Percentiles rank a stretch among this genome's conserved stretches.
These are phyloP conservation scores for Diorhabda carinulata DNA, from an alignment of 1,140 invertebrate species.

Conservation along the genomic window DNA sequence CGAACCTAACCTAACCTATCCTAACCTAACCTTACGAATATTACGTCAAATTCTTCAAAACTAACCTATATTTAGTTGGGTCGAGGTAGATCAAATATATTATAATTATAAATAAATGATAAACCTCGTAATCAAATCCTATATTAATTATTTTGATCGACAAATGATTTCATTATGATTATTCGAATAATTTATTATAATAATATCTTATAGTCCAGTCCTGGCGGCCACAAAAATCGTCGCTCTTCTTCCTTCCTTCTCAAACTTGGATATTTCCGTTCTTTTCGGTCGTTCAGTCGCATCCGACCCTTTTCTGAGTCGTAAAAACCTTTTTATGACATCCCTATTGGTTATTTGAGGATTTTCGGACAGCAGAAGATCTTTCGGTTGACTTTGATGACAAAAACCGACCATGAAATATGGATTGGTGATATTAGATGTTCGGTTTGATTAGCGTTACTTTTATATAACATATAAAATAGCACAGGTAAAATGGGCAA, in stretches of 20 bases:
- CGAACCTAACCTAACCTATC: no score
- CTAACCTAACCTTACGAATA: no score
- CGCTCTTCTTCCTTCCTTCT: conserved; percentile 11
- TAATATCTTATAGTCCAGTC: conserved; percentile 1
- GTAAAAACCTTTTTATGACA: conserved; percentile 17
- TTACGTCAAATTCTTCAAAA: no score
- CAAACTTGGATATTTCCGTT: conserved; percentile 18
- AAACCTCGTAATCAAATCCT: no score
- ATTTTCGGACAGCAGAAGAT: neutral
- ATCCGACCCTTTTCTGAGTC: conserved; percentile 5
- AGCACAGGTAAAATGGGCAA: no score
- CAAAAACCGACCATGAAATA: conserved; percentile 10
- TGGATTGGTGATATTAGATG: conserved; percentile 1
- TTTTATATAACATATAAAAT: neutral
- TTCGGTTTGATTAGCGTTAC: neutral
- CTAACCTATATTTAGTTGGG: no score
- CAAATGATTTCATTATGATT: no score
- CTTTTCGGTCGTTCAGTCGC: conserved; percentile 5
- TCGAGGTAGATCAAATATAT: no score
- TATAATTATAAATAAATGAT: no score
- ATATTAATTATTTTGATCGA: no score
- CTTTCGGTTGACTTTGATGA: conserved; percentile 1
- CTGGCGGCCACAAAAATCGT: conserved; percentile 12
- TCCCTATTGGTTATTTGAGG: conserved; percentile 15
- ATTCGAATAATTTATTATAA: no score